phyloP scores from a whole-genome alignment of 2,113 vertebrate species.

The Nicator chloris region DNA sequence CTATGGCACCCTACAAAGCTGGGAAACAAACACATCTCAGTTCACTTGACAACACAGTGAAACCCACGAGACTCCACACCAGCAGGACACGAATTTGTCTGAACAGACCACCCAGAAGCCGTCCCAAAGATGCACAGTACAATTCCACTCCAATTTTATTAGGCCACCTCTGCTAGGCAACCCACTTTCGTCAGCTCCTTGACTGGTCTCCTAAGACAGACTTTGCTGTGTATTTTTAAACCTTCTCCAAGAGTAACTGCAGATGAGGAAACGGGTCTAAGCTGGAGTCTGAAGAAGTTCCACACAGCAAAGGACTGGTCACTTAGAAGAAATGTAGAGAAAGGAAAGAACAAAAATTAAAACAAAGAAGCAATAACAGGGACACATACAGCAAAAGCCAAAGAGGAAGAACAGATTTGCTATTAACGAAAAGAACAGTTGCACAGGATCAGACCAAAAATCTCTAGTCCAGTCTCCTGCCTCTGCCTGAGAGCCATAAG shows the following conservation, averaged over 20 bases:
- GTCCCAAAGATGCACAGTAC: background rate
- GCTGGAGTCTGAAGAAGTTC: constrained; percentile 20
- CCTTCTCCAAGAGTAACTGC: background rate
- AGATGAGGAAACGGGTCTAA: background rate
- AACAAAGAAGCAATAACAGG: background rate
- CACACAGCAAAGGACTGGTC: background rate
- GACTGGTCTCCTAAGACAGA: constrained; percentile 43
- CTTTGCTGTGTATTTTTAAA: constrained; percentile 43
- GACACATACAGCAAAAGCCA: background rate
- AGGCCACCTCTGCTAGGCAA: constrained; percentile 34
- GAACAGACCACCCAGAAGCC: background rate
- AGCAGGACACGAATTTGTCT: background rate
- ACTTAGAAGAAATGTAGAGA: background rate
- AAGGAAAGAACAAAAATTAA: constrained; percentile 17
- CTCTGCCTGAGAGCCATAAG: background rate
- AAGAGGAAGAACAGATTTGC: background rate
- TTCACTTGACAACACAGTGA: background rate
- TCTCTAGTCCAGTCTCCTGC: background rate
- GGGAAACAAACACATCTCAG: constrained; percentile 49
- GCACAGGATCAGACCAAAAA: background rate
- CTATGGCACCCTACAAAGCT: background rate
- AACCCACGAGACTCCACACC: background rate
- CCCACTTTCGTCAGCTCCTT: constrained; percentile 23
- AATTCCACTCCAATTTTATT: constrained; percentile 32
- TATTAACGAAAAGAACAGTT: background rate